A percentile compares a stretch with the other conserved stretches of the same genome.
Conservation (phyloP, 92 coral and sea anemone species). For the Epizoanthus rinbou region DNA sequence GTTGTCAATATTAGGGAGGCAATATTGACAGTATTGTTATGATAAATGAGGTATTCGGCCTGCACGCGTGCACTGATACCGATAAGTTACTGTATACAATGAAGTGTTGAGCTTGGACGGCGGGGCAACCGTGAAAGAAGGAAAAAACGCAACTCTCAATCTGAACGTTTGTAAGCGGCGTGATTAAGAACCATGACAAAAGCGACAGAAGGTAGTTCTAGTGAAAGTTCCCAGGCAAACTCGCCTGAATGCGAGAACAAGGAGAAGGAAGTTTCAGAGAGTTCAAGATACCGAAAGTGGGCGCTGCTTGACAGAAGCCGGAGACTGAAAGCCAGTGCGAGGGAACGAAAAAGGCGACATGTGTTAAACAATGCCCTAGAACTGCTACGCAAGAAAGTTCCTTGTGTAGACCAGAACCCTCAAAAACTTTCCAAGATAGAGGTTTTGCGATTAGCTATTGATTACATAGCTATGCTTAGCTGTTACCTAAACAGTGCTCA, state of each 20-base stretch:
- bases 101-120: slow-evolving; percentile 45
- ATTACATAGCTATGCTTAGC: slow-evolving; percentile 92
- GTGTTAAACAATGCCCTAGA: slow-evolving; percentile 96
- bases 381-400: slow-evolving; percentile 87
- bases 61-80: slow-evolving; percentile 78
- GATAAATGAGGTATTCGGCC: slow-evolving; percentile 56
- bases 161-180: slow-evolving; percentile 12
- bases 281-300: slow-evolving; percentile 92
- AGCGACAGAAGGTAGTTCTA: slow-evolving; percentile 57
- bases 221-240: slow-evolving; percentile 49
- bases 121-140: slow-evolving; percentile 59
- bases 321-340: slow-evolving; percentile 90
- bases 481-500: slow-evolving; percentile 84
- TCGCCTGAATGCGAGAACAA: slow-evolving; percentile 57
- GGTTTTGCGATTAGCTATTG: slow-evolving; percentile 89
- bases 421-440: slow-evolving; percentile 98
- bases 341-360: slow-evolving; percentile 92
- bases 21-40: slow-evolving; percentile 66
- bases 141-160: slow-evolving; percentile 63
- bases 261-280: slow-evolving; percentile 64
- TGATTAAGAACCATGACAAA: slow-evolving; percentile 59
- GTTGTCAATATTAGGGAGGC: slow-evolving; percentile 46
- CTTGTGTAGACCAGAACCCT: slow-evolving; percentile 96
- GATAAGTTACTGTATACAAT: slow-evolving; percentile 75
- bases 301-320: slow-evolving; percentile 92